Evolutionary conservation across 2,888 invertebrate species (phyloP).

Genomic region (Metallyticus violacea): DNA sequence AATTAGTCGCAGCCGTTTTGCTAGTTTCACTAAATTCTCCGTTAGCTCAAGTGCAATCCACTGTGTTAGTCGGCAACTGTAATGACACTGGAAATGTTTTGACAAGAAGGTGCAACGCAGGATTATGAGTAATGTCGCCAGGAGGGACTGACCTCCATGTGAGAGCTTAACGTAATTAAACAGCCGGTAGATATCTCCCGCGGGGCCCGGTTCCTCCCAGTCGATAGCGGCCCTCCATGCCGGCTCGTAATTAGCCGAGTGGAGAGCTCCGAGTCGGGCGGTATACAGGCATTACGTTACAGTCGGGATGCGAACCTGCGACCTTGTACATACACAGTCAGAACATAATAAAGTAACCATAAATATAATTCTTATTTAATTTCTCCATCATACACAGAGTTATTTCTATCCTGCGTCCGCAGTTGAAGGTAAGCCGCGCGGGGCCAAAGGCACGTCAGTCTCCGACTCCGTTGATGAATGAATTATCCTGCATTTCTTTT

Average conservation of each 20-base stretch:
- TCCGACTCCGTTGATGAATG: no score
- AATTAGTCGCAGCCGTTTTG: no score
- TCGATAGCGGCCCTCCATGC: not conserved
- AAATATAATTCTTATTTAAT: no score
- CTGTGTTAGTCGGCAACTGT: not conserved
- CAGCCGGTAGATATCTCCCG: not conserved
- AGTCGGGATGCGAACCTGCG: not conserved
- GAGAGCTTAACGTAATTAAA: not conserved
- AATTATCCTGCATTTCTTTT: no score
- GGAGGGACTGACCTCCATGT: not conserved
- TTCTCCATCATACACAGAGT: no score
- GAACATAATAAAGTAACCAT: no score
- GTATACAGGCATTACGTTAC: not conserved
- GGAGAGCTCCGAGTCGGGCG: not conserved
- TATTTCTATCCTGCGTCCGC: no score
- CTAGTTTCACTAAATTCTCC: no score
- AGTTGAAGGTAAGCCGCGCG: no score
- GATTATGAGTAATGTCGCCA: not conserved
- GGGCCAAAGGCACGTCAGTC: no score
- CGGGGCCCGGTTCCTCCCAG: not conserved
- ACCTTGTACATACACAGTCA: no score
- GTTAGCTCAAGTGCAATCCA: no score
- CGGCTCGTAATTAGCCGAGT: not conserved
- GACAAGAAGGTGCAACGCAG: not conserved
- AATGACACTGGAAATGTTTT: not conserved